A percentile compares a stretch with the other conserved stretches of the same genome.
phyloP scores from a whole-genome alignment of 2,888 invertebrate species.

The Oxyteleia sp. region DNA sequence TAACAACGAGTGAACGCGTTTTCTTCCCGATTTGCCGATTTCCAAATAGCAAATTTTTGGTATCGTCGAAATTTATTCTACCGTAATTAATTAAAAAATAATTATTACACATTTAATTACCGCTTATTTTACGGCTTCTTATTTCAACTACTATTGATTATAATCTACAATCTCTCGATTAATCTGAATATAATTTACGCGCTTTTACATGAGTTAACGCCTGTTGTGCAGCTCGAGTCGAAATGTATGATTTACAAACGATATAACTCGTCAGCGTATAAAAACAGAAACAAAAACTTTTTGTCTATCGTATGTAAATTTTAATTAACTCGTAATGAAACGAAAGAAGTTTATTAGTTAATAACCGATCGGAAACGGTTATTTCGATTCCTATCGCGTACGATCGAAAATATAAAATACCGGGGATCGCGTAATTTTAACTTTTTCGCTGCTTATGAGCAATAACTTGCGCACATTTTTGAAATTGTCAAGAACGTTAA shows the following conservation, averaged over 20 bases:
- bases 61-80: constrained; percentile 10
- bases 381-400: constrained; percentile 1
- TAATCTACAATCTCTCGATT: constrained; percentile 52
- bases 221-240: background rate
- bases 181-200: constrained; percentile 59
- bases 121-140: constrained; percentile 59
- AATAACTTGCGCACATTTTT: constrained; percentile 1
- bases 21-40: too few species aligned
- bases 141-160: constrained; percentile 53
- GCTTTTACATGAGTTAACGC: constrained; percentile 36
- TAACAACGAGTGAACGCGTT: too few species aligned
- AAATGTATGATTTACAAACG: constrained; percentile 33
- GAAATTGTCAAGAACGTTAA: constrained; percentile 14
- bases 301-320: constrained; percentile 38
- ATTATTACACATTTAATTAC: constrained; percentile 54
- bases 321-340: constrained; percentile 37
- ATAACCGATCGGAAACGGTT: constrained; percentile 33
- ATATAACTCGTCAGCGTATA: background rate
- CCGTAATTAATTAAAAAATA: constrained; percentile 54
- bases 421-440: constrained; percentile 6
- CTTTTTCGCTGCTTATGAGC: background rate
- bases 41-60: background rate
- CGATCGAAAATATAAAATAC: constrained; percentile 15
- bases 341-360: constrained; percentile 20
- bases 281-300: constrained; percentile 5